Percentiles rank a stretch among this genome's conserved stretches.
Conservation (phyloP, 2,797 vertebrate species). For the Rhincodon typus region DNA sequence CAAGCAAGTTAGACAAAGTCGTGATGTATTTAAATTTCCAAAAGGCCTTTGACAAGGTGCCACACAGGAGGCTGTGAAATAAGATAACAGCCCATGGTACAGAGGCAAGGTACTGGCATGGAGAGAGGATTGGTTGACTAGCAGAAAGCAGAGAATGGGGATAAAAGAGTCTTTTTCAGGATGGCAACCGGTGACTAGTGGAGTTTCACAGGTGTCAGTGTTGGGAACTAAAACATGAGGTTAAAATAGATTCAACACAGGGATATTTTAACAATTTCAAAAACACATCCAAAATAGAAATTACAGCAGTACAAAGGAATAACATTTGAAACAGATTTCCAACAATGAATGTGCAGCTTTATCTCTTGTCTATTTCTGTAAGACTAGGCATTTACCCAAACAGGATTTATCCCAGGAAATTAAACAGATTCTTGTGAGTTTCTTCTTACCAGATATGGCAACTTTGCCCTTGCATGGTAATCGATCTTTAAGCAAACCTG, state of each 20-base stretch:
- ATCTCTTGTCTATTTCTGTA: not conserved
- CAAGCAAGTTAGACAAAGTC: too few species aligned
- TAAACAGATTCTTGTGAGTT: not conserved
- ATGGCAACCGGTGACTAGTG: too few species aligned
- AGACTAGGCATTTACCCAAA: not conserved
- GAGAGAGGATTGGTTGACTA: too few species aligned
- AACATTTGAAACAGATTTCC: not conserved
- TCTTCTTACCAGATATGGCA: slow-evolving; percentile 74
- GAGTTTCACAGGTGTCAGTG: too few species aligned
- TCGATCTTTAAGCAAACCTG: slow-evolving; percentile 61
- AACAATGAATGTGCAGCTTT: not conserved
- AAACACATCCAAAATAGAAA: not conserved
- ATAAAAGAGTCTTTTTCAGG: too few species aligned
- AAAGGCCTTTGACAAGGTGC: too few species aligned
- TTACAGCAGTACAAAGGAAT: not conserved
- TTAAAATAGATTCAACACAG: not conserved
- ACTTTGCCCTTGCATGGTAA: slow-evolving; percentile 80
- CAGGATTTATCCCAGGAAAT: not conserved
- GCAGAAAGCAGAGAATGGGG: too few species aligned
- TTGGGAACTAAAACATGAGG: too few species aligned
- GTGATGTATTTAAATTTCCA: too few species aligned
- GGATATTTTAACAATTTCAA: not conserved
- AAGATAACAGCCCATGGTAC: too few species aligned
- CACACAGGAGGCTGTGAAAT: too few species aligned
- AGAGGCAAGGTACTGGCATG: too few species aligned